A percentile compares a stretch with the other conserved stretches of the same genome.
These are phyloP conservation scores for Nettapus auritus DNA, from an alignment of 2,113 vertebrate species.

Conservation along the genomic window DNA sequence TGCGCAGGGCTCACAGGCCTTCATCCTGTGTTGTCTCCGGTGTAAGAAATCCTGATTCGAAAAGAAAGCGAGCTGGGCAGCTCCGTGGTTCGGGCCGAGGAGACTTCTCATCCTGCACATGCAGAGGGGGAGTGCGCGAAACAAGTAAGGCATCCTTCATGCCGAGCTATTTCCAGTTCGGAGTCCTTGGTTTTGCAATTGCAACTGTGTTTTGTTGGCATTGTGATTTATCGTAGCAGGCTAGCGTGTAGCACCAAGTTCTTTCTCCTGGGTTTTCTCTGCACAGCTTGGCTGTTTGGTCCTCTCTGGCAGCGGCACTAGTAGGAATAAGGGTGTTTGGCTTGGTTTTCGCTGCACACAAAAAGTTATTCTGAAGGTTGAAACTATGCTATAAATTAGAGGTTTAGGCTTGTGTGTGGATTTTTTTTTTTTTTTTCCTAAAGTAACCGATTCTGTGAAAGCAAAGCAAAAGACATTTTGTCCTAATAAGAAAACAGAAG, in stretches of 20 bases:
- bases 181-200: background rate
- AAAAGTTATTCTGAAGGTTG: background rate
- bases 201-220: background rate
- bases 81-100: background rate
- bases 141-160: background rate
- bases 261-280: background rate
- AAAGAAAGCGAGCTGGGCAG: background rate
- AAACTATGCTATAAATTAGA: background rate
- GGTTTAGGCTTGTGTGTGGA: background rate
- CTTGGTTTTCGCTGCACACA: background rate
- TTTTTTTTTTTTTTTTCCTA: background rate
- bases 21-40: fast-evolving
- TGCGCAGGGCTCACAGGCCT: fast-evolving
- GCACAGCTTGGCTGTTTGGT: background rate
- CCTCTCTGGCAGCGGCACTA: background rate
- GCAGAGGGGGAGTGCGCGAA: background rate
- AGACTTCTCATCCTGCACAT: background rate
- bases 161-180: background rate
- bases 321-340: background rate
- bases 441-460: background rate
- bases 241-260: background rate
- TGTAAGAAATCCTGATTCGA: background rate
- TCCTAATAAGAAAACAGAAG: background rate
- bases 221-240: background rate
- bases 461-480: background rate